Conservation (phyloP, 2,888 invertebrate species). For the Anagyrus pseudococci region DNA sequence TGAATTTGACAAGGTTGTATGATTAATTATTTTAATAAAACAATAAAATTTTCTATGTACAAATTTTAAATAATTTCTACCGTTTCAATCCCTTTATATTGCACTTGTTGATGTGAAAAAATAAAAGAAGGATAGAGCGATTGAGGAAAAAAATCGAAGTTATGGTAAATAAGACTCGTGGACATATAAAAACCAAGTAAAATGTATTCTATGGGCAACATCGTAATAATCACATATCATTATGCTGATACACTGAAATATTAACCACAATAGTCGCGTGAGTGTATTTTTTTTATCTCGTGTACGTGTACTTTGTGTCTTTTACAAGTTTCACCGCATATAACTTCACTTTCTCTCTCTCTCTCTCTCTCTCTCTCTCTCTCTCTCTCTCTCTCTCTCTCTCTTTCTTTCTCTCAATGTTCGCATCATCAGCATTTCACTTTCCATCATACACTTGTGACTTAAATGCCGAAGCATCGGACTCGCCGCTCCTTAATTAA, state of each 20-base stretch:
- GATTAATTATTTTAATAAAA: constrained; percentile 2
- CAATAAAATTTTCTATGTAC: background rate
- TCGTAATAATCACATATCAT: constrained; percentile 57
- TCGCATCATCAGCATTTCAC: background rate
- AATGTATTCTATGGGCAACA: constrained; percentile 62
- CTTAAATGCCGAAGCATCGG: background rate
- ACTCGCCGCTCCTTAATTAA: too few relatives aligned
- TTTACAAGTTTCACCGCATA: constrained; percentile 42
- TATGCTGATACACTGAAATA: constrained; percentile 61
- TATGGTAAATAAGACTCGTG: background rate
- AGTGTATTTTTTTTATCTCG: constrained; percentile 23
- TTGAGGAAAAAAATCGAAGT: too few relatives aligned
- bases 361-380: too few relatives aligned
- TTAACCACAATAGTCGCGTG: constrained; percentile 52
- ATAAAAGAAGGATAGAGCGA: too few relatives aligned
- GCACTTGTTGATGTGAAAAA: background rate
- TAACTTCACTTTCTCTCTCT: too few relatives aligned
- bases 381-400: too few relatives aligned
- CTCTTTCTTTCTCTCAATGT: constrained; percentile 1
- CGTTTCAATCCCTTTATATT: background rate
- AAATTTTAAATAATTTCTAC: background rate
- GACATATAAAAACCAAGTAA: constrained; percentile 60
- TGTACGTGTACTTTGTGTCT: constrained; percentile 32
- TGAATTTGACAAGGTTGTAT: constrained; percentile 28
- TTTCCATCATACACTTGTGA: background rate